Base-by-base conservation (phyloP, 2,113 vertebrate species). In the Daboia siamensis region DNA sequence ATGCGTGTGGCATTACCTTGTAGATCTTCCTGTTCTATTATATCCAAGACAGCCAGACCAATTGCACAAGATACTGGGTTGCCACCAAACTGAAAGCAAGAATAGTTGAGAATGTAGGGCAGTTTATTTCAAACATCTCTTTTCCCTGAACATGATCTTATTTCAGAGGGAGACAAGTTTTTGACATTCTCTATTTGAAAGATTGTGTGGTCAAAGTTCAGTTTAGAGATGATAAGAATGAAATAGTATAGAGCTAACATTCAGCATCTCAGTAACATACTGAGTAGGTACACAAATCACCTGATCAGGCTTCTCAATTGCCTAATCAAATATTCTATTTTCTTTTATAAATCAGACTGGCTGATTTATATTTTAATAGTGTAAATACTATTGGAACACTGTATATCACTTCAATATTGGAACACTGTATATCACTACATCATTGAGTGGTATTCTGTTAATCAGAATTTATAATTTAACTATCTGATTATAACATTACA, bases 21-120 rank as follows among this genome's bases (percentile, higher is more conserved):
- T 59, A 99, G 98, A 96, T 98, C 98, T 96, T 99, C 99, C 92
- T 98, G 98, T 96, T 97, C 97, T 94, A 99, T 99, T 94, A 99
- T 93, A 2, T 99, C 98, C 11, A 99, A 96, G 48, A 99, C 98
- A 2, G 99, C 98, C 96, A 99, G 93, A 1, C 98, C 99, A 94
- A 99, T 97, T 93, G 99, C 99, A 94, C 99, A 99, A 6, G 99
- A 99, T 87, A 99, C 99, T 1, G 99, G 99, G 93, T 99, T 99
- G 74, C 99, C 99, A 90, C 98, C 99, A 97, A 99, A 99, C 99
- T 99, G 95, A 91, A 1, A 90, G 87, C 2, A 93, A 95, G 92
- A 86, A 91, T 24, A 93, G 90, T 64, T 0, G 59, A n/a, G 92
- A 92, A 61, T 39, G 7, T 15, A 26, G 61, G 74, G 15, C 1